Evolutionary conservation across 2,113 vertebrate genomes (phyloP), one percentile per base, ranked within the genome.

Genomic region (Syrmaticus mikado): DNA sequence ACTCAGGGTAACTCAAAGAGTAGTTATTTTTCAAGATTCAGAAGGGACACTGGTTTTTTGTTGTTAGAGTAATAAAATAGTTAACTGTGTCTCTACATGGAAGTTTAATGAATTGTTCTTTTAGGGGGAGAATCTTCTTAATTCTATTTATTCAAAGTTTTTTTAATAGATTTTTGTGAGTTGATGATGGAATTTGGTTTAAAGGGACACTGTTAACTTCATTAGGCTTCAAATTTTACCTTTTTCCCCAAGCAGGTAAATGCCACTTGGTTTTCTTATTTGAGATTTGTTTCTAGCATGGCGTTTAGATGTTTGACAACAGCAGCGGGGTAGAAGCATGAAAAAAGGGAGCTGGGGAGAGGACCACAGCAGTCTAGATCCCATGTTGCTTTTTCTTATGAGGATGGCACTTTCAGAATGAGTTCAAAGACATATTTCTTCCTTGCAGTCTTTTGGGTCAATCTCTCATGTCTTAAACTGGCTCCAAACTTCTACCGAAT

Each of bases 211-310:
- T 93, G 71, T 92, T 78, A 93, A 50, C 71, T 96, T 93, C 55
- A 1, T 85, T 93, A 96, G 82, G 87, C 90, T 85, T 85, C 93
- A 94, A 41, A 80, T 92, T 92, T 93, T 89, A 87, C 81, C 70
- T 95, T 93, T 96, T 91, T 87, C 84, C 67, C 41, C 87, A 92
- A 92, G 7, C 92, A 94, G 88, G 95, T 96, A 94, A 95, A 96
- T 92, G 78, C 10, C 64, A 87, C 34, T 91, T 91, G 75, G 46
- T 89, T 89, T 94, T 93, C 12, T 65, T 92, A 86, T 89, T 84
- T 91, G 82, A 87, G 75, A 66, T 32, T 85, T 87, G 60, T 91
- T 92, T 89, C 89, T 72, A 92, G 94, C 87, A 62, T 94, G 91
- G 75, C 87, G 85, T 94, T 91, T 80, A 91, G 82, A 24, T 80